phyloP scores from a whole-genome alignment of 2,113 vertebrate genomes.

The Axis porcinus region DNA sequence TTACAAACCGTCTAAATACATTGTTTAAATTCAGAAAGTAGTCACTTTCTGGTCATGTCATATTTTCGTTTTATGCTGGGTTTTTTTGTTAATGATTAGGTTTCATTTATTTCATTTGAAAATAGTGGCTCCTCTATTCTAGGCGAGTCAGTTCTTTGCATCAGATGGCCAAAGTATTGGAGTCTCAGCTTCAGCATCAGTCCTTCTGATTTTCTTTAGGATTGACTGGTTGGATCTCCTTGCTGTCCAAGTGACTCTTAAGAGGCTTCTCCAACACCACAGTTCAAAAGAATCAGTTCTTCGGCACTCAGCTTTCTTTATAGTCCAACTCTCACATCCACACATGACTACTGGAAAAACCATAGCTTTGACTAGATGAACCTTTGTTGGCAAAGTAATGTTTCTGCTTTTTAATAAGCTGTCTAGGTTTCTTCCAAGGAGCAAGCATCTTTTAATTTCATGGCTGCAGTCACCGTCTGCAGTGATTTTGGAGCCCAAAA shows the following conservation, averaged over 20 bases:
- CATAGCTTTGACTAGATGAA: background rate
- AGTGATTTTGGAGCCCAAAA: background rate
- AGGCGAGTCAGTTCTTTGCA: background rate
- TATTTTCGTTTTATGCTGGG: background rate
- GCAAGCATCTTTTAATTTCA: background rate
- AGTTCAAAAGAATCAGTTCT: background rate
- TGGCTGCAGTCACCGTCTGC: background rate
- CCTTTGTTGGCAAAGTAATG: background rate
- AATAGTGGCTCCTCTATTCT: constrained; percentile 1
- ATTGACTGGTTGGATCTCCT: background rate
- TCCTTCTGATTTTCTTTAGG: background rate
- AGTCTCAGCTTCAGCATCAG: background rate
- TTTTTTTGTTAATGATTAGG: background rate
- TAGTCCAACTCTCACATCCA: background rate
- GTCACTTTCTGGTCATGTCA: background rate
- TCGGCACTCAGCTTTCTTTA: background rate
- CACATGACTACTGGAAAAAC: background rate
- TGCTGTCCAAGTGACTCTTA: background rate
- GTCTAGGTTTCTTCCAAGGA: background rate
- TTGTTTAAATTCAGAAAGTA: constrained; percentile 33
- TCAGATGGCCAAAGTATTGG: background rate
- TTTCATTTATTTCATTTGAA: constrained; percentile 17
- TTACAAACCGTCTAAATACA: constrained; percentile 18
- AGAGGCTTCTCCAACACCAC: background rate
- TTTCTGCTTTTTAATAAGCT: background rate